Base-by-base conservation (phyloP, 2,888 invertebrate species). In the Calephelis perditalis region DNA sequence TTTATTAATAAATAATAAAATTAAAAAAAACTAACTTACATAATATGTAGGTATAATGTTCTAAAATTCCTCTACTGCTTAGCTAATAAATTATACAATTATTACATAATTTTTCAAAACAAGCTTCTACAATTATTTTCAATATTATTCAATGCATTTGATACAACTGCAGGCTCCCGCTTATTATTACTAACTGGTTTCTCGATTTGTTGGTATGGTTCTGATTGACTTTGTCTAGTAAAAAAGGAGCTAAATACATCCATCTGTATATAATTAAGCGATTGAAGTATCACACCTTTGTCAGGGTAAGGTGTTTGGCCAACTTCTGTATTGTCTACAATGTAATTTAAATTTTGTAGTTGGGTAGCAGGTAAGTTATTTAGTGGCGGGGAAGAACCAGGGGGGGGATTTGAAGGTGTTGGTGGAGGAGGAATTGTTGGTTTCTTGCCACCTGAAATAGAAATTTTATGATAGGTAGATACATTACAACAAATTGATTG, bases 201-300 rank as follows among this genome's bases (percentile, higher is more conserved):
- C 49, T 77, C 78, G 59, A 76, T 71, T 46, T 37, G 46, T 58
- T 67, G 62, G 59, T 70, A 67, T 0, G 62, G 66, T 63, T 70
- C 67, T 65, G 63, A 68, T 55, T 66, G 67, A 62, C 69, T 67
- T 63, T 64, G 68, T 65, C 70, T 71, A 63, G 77, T 78, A 62
- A 88, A 88, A 52, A 88, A 65, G 58, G 84, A 83, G 73, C 85
- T 90, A 68, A 91, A 81, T 26, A 84, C 86, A 78, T 90, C 90
- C 85, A 91, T 86, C 72, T 91, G 86, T 63, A 91, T 87, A 65
- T 90, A 91, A 68, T 91, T 91, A 2, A 91, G 77, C 36, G 91
- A 90, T 65, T 87, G 81, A 11, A 89, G 73, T 66, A 91, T 84
- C 7, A 91, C 67, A 35, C 91, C 89, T 59, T 81, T 82, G 67